Evolutionary conservation across 2,113 vertebrate species (phyloP).

Genomic region (Gulo gulo): DNA sequence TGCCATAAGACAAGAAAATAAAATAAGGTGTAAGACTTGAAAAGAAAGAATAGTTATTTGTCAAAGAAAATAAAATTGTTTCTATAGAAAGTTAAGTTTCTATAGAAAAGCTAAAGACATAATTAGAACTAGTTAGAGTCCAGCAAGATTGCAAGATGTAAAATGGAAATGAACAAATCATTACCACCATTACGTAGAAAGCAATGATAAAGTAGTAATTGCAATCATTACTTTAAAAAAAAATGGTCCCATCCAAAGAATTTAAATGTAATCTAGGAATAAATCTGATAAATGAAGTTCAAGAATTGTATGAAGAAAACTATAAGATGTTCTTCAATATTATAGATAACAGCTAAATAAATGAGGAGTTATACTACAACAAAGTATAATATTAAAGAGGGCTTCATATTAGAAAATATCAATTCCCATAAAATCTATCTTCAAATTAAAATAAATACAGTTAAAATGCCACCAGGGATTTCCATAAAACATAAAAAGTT

Average conservation of each 20-base stretch:
- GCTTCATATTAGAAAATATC: not conserved
- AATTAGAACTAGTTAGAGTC: not conserved
- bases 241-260: not conserved
- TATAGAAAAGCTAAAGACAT: not conserved
- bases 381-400: not conserved
- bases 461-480: not conserved
- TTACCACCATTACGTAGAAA: not conserved
- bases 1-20: not conserved
- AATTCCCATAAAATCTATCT: not conserved
- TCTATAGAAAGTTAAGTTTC: not conserved
- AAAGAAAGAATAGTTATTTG: not conserved
- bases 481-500: not conserved
- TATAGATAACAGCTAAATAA: not conserved
- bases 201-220: not conserved
- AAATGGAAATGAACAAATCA: not conserved
- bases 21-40: not conserved
- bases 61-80: not conserved
- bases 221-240: not conserved
- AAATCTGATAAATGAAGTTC: not conserved
- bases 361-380: not conserved
- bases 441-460: not conserved
- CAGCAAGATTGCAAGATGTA: not conserved
- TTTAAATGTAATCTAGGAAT: not conserved
- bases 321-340: not conserved
- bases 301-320: not conserved